phyloP scores from a whole-genome alignment of 2,797 vertebrate species.

The Mus spretus region DNA sequence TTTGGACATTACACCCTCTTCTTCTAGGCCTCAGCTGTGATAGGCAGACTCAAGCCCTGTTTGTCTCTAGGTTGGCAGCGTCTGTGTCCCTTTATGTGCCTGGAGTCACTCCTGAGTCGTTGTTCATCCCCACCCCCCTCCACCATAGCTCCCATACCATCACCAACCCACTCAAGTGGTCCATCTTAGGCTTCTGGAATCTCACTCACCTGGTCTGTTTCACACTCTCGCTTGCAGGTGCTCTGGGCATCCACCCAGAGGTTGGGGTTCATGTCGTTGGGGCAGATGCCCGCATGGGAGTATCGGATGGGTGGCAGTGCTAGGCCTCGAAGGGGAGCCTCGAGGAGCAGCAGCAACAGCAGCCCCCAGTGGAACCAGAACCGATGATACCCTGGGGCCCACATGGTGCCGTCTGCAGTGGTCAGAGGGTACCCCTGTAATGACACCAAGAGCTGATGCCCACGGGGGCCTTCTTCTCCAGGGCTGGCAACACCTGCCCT shows the following conservation, averaged over 20 bases:
- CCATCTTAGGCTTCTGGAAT: accelerated
- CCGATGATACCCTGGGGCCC: conserved; percentile 9
- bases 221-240: conserved; percentile 96
- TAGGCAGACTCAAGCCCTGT: background rate
- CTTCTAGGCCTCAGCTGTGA: background rate
- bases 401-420: background rate
- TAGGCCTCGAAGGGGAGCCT: conserved; percentile 86
- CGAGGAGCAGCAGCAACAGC: conserved; percentile 86
- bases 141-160: background rate
- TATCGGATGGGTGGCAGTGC: conserved; percentile 91
- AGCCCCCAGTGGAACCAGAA: conserved; percentile 67
- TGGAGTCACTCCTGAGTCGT: accelerated
- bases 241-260: conserved; percentile 99
- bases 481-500: conserved; percentile 83
- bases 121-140: background rate
- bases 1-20: background rate
- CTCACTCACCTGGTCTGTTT: conserved; percentile 95
- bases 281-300: conserved; percentile 97
- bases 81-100: background rate
- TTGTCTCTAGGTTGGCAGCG: background rate
- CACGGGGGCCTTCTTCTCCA: background rate
- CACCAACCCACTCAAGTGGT: background rate
- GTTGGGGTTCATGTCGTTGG: conserved; percentile 99
- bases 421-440: background rate
- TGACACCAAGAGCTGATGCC: background rate